Evolutionary conservation across 2,113 vertebrate genomes (phyloP).

Genomic region (Saguinus midas): DNA sequence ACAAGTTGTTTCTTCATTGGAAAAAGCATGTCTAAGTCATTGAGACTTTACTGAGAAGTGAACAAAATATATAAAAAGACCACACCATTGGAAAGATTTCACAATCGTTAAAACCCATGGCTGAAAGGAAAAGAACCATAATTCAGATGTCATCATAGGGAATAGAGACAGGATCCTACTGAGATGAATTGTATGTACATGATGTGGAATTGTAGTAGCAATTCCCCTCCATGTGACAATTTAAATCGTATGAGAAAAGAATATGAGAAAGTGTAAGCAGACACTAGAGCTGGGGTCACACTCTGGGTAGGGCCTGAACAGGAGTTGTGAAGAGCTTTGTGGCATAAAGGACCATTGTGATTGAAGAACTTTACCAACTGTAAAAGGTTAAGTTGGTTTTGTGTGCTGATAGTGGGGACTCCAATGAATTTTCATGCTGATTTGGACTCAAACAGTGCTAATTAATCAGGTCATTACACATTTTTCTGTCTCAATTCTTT

Average conservation of each 20-base stretch:
- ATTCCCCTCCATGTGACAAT: too few relatives aligned
- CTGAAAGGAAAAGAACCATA: background rate
- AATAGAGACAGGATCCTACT: background rate
- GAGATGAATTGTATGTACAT: background rate
- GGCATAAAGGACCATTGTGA: background rate
- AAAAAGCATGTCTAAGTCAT: background rate
- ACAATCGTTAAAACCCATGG: background rate
- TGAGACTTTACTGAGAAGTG: background rate
- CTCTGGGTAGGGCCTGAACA: background rate
- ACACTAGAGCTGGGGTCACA: background rate
- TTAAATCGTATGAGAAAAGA: background rate
- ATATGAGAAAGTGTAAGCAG: background rate
- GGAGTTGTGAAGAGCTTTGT: background rate
- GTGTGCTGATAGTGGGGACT: background rate
- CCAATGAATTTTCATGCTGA: background rate
- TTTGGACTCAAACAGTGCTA: background rate
- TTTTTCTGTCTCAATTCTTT: background rate
- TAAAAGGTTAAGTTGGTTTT: background rate
- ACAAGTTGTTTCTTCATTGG: background rate
- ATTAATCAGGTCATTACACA: background rate
- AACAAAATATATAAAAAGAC: background rate
- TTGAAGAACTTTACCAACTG: background rate
- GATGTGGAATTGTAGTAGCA: background rate
- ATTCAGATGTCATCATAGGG: background rate
- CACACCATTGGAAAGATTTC: background rate